Base-by-base conservation (phyloP, 1,140 invertebrate species). In the Melitaea cinxia region DNA sequence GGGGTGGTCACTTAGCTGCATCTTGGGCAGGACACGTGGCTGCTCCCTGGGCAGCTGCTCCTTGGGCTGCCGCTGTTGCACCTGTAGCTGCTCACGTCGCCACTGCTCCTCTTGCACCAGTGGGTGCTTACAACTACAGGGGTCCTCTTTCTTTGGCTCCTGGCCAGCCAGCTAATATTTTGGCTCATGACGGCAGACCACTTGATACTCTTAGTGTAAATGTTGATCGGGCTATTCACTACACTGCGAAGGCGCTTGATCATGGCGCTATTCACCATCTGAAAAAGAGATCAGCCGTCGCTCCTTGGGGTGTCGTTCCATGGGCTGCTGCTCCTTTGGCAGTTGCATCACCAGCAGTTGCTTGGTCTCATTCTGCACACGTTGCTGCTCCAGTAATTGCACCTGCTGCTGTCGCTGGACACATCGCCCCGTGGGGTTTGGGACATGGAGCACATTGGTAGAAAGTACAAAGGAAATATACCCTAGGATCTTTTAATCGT, bases 171-270 rank as follows among this genome's bases (percentile, higher is more conserved):
- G 90, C 90, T 55, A 84, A 80, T 60, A 88, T 91, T 54, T 59
- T 91, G 63, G 83, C 82, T 19, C 70, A 77, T 58, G 88, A 91
- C 56, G 88, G 88, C 71, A 88, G 88, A 61, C 88, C 89, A 12
- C 65, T 91, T 10, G 90, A 91, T 56, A 91, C 91, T 2, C 73
- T 91, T 30, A 86, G 82, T 50, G 90, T 91, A 12, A 89, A 91
- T 74, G 77, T 91, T 30, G 91, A 92, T 63, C 77, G 89, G 60
- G 84, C 92, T 54, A 79, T 85, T 28, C 83, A 91, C 68, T 78
- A 76, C 49, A 87, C 87, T 52, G 84, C 88, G 14, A 77, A 78
- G 57, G 87, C 87, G 56, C 54, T 88, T 14, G 78, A 84, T 17
- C 72, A 65, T 19, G 80, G 72, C 33, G 75, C 68, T 30, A 56